Evolutionary conservation across 2,797 vertebrate genomes (phyloP), one percentile per base, ranked within the genome.

Genomic region (Sphenopsis melanotis): DNA sequence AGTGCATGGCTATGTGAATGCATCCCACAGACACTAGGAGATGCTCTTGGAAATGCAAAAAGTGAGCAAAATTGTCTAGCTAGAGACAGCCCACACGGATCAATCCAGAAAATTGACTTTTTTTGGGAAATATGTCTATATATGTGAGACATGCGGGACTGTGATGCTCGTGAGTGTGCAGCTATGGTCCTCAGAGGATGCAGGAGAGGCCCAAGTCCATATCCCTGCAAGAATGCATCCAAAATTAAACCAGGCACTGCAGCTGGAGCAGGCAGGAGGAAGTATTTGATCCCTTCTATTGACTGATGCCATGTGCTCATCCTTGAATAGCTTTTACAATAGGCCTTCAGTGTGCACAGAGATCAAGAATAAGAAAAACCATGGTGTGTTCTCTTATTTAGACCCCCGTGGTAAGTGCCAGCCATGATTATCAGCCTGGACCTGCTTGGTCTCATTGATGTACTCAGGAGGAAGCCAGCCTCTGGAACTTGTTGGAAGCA

Each of bases 1-100:
- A 64, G 57, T 29, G 15, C 16, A 3, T 32, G 16, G n/a, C 26
- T 70, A 12, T 8, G 20, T 30, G 57, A 13, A 2, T 21, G 52
- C 11, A 63, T 24, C 12, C 42, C 46, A 26, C 0, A 0, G 44
- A 26, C 34, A 32, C n/a, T 63, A 56, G 71, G 12, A 83, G n/a
- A 15, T 83, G 39, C 32, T 90, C 44, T 37, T 63, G 41, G 11
- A 87, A 72, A 59, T 16, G 55, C 8, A 63, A 63, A 50, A 77
- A 32, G 15, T 46, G 21, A 50, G 14, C 12, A 64, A 49, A 60
- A 59, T 17, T 29, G 15, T 37, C 53, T 34, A 50, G 41, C 7
- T 60, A 57, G 24, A 49, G 60, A 60, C 20, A 91, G 3, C 5
- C 18, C 34, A 63, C 8, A 41, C 19, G 22, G 17, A 55, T 29